These are phyloP conservation scores for Seriola quinqueradiata DNA, from an alignment of 2,113 vertebrate genomes.

Conservation along the genomic window DNA sequence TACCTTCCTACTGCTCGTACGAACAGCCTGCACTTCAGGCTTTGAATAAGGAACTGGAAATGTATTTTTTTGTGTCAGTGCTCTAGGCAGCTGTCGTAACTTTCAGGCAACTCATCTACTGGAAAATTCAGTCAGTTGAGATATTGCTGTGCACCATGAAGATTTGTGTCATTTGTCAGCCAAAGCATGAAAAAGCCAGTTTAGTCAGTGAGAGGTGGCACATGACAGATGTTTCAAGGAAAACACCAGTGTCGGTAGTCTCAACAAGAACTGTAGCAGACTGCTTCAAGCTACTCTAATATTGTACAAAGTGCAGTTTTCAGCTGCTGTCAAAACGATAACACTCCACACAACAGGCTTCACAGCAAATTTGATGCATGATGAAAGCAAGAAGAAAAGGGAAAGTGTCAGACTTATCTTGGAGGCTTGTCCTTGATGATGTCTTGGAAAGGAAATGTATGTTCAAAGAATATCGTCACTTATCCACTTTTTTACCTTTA, in stretches of 20 bases:
- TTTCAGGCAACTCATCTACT: background rate
- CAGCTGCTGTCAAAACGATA: conserved; percentile 18
- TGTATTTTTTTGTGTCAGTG: background rate
- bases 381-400: conserved; percentile 2
- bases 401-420: background rate
- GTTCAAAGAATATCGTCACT: conserved; percentile 12
- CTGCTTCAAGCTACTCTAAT: background rate
- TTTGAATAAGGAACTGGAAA: background rate
- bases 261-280: background rate
- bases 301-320: conserved; percentile 24
- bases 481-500: conserved; percentile 8
- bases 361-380: conserved; percentile 6
- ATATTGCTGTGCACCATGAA: background rate
- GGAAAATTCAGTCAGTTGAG: conserved; percentile 14
- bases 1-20: too few species aligned
- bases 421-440: background rate
- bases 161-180: conserved; percentile 29
- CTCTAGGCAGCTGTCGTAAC: background rate
- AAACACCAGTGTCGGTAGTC: background rate
- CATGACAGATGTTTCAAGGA: conserved; percentile 10
- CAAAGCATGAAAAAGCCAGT: conserved; percentile 5
- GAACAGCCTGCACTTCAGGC: background rate
- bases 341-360: conserved; percentile 3
- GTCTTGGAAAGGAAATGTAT: conserved; percentile 3
- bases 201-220: conserved; percentile 4